Evolutionary conservation across 2,797 vertebrate species (phyloP).

Genomic region (Lates japonicus): DNA sequence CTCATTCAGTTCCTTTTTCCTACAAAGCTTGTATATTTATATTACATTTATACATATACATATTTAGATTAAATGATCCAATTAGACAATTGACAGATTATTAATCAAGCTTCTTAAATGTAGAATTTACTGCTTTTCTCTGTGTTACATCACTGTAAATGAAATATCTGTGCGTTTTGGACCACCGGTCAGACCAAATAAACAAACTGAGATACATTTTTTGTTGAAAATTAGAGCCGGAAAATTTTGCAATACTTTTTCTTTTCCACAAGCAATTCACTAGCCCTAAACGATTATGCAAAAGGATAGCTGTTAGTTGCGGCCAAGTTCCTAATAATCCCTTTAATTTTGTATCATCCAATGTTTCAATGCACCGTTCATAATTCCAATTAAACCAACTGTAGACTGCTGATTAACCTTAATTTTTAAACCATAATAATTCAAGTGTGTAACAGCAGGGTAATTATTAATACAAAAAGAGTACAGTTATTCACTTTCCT

Average conservation of each 20-base stretch:
- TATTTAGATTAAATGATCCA: too few species aligned
- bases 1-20: background rate
- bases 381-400: background rate
- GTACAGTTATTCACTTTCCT: background rate
- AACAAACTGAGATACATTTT: background rate
- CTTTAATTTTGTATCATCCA: background rate
- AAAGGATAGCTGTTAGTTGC: background rate
- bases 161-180: background rate
- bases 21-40: background rate
- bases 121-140: background rate
- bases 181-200: background rate
- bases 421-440: background rate
- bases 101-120: background rate
- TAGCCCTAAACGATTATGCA: accelerated
- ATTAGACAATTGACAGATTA: background rate
- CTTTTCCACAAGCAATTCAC: background rate
- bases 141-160: background rate
- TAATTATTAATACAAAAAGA: too few species aligned
- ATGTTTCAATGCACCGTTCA: background rate
- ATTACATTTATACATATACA: too few species aligned
- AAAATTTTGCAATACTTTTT: background rate
- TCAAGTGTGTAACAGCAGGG: background rate
- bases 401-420: background rate
- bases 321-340: background rate
- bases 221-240: too few species aligned